phyloP scores from a whole-genome alignment of 2,113 vertebrate species.

The Passer domesticus region DNA sequence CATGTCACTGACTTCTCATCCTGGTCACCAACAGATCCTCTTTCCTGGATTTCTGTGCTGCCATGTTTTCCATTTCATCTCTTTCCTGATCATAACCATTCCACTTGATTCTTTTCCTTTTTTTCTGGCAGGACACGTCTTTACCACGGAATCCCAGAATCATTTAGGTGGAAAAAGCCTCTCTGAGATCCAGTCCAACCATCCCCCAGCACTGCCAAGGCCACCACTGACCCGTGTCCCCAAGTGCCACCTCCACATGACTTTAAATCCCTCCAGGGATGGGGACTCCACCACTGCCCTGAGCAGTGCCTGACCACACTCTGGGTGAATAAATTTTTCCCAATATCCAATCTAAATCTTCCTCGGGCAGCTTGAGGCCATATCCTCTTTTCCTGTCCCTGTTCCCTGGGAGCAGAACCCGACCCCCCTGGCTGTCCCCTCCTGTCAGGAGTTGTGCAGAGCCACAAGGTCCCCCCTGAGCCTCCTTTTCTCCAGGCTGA shows the following conservation, averaged over 20 bases:
- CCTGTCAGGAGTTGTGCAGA: not conserved
- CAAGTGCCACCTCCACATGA: not conserved
- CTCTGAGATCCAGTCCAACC: rapidly evolving
- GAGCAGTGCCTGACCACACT: not conserved
- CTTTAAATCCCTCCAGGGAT: not conserved
- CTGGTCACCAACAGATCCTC: rapidly evolving
- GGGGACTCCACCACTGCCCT: not conserved
- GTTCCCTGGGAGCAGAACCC: not conserved
- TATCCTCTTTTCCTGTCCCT: rapidly evolving
- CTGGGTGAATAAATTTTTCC: not conserved
- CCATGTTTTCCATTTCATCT: rapidly evolving
- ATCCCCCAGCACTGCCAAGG: not conserved
- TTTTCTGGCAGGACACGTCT: not conserved
- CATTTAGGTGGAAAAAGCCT: not conserved
- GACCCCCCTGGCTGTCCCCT: rapidly evolving
- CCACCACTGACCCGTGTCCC: rapidly evolving
- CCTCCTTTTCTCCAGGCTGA: not conserved
- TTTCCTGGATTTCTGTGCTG: not conserved
- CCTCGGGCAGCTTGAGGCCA: rapidly evolving
- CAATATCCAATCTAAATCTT: not conserved
- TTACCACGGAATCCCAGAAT: not conserved
- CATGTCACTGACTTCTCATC: not conserved
- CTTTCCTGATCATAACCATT: not conserved
- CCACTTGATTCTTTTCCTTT: not conserved
- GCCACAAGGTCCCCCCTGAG: not conserved